phyloP scores from a whole-genome alignment of 1,140 invertebrate genomes.

The Drosophila melanica region DNA sequence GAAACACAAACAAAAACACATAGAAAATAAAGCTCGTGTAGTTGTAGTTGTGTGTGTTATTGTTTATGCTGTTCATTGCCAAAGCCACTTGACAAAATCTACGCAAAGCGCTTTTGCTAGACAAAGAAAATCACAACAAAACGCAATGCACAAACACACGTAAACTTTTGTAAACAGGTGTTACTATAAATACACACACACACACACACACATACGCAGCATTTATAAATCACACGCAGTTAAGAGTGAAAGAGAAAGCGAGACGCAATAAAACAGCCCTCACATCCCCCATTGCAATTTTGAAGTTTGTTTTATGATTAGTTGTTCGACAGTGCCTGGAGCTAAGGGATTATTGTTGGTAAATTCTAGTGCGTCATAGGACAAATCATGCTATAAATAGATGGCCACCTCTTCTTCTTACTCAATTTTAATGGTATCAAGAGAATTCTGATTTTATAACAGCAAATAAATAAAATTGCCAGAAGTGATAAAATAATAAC shows the following conservation, averaged over 20 bases:
- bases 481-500: neutral
- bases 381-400: neutral
- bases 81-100: slow-evolving; percentile 76
- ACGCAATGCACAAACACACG: slow-evolving; percentile 22
- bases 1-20: slow-evolving; percentile 5
- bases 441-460: neutral
- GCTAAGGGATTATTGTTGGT: neutral
- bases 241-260: neutral
- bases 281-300: slow-evolving; percentile 16
- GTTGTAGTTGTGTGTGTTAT: slow-evolving; percentile 38
- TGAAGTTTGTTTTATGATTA: slow-evolving; percentile 6
- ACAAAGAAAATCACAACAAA: slow-evolving; percentile 59
- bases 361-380: slow-evolving; percentile 22
- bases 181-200: slow-evolving; percentile 52
- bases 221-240: slow-evolving; percentile 47
- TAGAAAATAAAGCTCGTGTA: slow-evolving; percentile 6
- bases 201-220: slow-evolving; percentile 8
- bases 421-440: no score
- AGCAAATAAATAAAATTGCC: neutral
- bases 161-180: slow-evolving; percentile 58
- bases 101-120: slow-evolving; percentile 33
- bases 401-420: neutral
- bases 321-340: neutral
- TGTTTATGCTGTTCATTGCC: slow-evolving; percentile 75
- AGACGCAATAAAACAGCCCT: slow-evolving; percentile 2